phyloP scores from a whole-genome alignment of 92 coral and sea anemone species.

The Zoanthus solanderi region DNA sequence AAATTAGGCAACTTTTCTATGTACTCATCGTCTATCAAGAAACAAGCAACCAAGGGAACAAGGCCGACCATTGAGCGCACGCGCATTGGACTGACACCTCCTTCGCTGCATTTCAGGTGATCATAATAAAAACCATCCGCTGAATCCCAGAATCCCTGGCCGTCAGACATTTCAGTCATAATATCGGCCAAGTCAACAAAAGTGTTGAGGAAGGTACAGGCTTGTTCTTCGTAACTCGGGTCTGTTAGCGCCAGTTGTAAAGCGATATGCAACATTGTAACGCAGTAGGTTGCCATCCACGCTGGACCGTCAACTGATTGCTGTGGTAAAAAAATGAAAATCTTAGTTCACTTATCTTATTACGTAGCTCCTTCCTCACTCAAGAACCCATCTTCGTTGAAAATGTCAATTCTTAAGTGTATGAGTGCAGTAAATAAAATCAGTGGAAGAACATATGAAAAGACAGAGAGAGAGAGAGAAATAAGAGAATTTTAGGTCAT shows the following conservation, averaged over 20 bases:
- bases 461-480: no score
- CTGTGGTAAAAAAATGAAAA: background rate
- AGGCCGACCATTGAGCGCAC: constrained; percentile 92
- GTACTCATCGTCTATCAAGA: constrained; percentile 81
- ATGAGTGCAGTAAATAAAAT: no score
- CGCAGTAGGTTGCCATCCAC: constrained; percentile 91
- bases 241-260: constrained; percentile 85
- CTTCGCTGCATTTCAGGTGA: constrained; percentile 46
- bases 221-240: constrained; percentile 88
- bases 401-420: no score
- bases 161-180: constrained; percentile 87
- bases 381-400: no score
- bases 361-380: no score
- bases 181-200: constrained; percentile 88
- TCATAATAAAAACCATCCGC: constrained; percentile 93
- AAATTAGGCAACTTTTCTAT: constrained; percentile 83
- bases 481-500: no score
- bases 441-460: no score
- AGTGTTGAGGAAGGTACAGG: constrained; percentile 87
- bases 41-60: constrained; percentile 82
- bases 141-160: constrained; percentile 85
- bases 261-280: constrained; percentile 85
- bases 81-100: constrained; percentile 68
- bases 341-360: background rate
- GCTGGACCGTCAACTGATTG: constrained; percentile 90